Percentiles rank a stretch among this genome's conserved stretches.
Evolutionary conservation across 2,888 invertebrate genomes (phyloP).

Genomic region (Antheraea assamensis): DNA sequence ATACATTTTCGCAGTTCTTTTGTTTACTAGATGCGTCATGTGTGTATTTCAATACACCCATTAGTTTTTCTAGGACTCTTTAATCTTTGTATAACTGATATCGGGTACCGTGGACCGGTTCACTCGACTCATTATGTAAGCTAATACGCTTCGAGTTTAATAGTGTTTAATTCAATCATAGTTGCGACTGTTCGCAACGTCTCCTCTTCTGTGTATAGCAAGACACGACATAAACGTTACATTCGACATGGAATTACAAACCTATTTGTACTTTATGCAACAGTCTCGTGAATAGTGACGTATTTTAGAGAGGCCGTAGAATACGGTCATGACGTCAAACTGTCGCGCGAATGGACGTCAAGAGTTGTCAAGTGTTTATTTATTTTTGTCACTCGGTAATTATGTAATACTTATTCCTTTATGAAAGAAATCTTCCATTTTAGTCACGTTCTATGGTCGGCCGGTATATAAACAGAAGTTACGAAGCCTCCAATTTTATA

Average conservation of each 20-base stretch:
- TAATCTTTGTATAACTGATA: slow-evolving; percentile 14
- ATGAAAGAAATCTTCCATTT: too few species aligned
- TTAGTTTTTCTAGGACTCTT: neutral
- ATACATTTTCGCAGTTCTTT: too few species aligned
- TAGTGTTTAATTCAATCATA: slow-evolving; percentile 53
- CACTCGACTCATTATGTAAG: slow-evolving; percentile 32
- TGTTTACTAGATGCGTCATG: too few species aligned
- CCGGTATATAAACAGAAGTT: too few species aligned
- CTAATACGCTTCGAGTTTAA: slow-evolving; percentile 42
- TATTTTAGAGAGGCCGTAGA: neutral
- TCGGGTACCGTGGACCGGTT: slow-evolving; percentile 1
- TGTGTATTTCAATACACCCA: neutral
- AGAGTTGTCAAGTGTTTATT: neutral
- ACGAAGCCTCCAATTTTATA: too few species aligned
- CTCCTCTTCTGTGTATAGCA: slow-evolving; percentile 23
- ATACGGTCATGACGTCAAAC: neutral
- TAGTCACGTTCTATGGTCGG: too few species aligned
- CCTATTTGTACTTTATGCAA: neutral
- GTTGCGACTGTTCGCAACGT: slow-evolving; percentile 26
- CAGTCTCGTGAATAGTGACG: too few species aligned
- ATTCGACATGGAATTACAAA: neutral
- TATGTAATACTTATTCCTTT: neutral
- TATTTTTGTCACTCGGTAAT: neutral
- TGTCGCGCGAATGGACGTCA: neutral
- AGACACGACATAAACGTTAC: slow-evolving; percentile 3